Conservation (phyloP, 1,140 invertebrate genomes). For the Apocrypta bakeri region DNA sequence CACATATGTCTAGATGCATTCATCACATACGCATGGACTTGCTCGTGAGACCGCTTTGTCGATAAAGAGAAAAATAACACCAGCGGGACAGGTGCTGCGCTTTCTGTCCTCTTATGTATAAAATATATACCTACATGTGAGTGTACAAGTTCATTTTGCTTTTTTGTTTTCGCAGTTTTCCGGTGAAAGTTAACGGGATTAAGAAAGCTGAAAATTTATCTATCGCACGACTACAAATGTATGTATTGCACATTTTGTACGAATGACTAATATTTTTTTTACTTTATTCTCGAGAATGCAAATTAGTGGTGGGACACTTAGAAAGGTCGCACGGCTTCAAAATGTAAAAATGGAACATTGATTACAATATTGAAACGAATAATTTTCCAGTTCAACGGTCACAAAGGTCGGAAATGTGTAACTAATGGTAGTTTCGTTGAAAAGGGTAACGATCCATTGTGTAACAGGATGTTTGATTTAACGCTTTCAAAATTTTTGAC, state of each 20-base stretch:
- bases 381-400: slow-evolving; percentile 8
- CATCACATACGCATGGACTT: not conserved
- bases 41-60: not conserved
- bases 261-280: no score
- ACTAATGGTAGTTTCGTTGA: not conserved
- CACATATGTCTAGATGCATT: slow-evolving; percentile 25
- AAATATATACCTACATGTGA: not conserved
- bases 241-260: not conserved
- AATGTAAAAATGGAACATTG: not conserved
- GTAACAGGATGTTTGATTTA: slow-evolving; percentile 22
- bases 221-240: not conserved
- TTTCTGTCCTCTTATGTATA: not conserved
- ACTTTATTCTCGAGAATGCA: not conserved
- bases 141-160: not conserved
- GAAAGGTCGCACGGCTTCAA: no score
- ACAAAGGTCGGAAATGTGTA: not conserved
- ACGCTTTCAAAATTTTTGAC: slow-evolving; percentile 16
- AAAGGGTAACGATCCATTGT: not conserved
- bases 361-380: not conserved
- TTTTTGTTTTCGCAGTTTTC: not conserved
- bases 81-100: not conserved
- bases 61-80: slow-evolving; percentile 8
- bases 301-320: not conserved
- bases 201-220: slow-evolving; percentile 17
- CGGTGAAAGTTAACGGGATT: not conserved